Evolutionary conservation across 1,140 invertebrate species (phyloP).

Genomic region (Archegozetes longisetosus): DNA sequence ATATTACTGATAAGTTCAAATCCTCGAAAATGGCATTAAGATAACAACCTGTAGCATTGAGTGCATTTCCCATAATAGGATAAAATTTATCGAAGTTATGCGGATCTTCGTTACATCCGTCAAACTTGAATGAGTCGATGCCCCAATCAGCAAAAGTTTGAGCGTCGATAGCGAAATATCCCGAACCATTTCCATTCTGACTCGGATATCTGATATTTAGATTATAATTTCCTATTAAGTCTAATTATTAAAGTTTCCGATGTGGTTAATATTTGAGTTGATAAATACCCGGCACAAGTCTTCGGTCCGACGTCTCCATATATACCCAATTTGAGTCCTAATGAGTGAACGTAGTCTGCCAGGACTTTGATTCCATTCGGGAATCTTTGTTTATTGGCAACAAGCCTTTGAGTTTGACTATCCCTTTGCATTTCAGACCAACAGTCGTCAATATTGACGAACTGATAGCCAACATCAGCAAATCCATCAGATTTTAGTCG

Average conservation of each 20-base stretch:
- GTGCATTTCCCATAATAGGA: slow-evolving; percentile 27
- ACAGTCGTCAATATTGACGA: slow-evolving; percentile 89
- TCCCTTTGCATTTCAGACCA: slow-evolving; percentile 71
- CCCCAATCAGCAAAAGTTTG: slow-evolving; percentile 43
- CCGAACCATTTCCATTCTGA: slow-evolving; percentile 33
- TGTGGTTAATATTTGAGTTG: no score
- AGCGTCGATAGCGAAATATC: slow-evolving; percentile 36
- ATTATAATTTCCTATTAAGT: no score
- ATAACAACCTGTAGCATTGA: no score
- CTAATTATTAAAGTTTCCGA: no score
- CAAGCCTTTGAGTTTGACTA: slow-evolving; percentile 47
- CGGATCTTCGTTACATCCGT: slow-evolving; percentile 38
- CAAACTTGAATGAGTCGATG: slow-evolving; percentile 42
- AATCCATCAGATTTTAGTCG: slow-evolving; percentile 74
- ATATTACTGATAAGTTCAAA: no score
- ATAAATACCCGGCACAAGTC: slow-evolving; percentile 43
- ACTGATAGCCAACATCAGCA: slow-evolving; percentile 71
- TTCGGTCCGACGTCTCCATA: slow-evolving; percentile 41
- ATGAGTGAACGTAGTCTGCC: slow-evolving; percentile 32
- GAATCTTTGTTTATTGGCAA: slow-evolving; percentile 69
- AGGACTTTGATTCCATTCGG: slow-evolving; percentile 78
- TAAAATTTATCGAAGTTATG: slow-evolving; percentile 26
- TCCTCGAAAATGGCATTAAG: no score
- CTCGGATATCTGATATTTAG: slow-evolving; percentile 42
- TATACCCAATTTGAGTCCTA: slow-evolving; percentile 41